Evolutionary conservation across 2,888 invertebrate species (phyloP).

Genomic region (Pediacus dermestoides): DNA sequence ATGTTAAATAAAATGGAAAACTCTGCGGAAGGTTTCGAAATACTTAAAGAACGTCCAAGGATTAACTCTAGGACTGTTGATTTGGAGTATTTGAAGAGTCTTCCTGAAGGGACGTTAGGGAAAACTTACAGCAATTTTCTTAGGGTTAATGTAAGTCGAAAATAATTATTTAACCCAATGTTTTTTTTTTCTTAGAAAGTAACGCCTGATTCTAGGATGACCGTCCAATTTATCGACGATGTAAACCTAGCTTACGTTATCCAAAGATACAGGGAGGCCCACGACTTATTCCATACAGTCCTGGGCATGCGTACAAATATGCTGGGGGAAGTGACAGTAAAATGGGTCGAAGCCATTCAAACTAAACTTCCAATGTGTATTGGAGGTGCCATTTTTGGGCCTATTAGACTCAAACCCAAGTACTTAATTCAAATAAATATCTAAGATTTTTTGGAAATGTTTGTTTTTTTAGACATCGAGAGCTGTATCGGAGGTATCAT

Average conservation of each 20-base stretch:
- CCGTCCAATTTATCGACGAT: conserved; percentile 90
- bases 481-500: conserved; percentile 70
- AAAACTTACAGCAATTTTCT: conserved; percentile 83
- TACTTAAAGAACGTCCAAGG: conserved; percentile 75
- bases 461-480: conserved; percentile 61
- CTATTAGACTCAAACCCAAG: conserved; percentile 74
- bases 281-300: conserved; percentile 90
- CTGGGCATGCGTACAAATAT: conserved; percentile 93
- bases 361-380: conserved; percentile 94
- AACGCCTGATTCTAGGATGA: conserved; percentile 85
- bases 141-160: conserved; percentile 55
- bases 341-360: conserved; percentile 97
- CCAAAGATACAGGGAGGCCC: conserved; percentile 95
- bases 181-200: conserved; percentile 53
- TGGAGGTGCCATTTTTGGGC: conserved; percentile 89
- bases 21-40: conserved; percentile 72
- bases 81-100: conserved; percentile 62
- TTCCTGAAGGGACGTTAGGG: conserved; percentile 83
- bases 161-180: conserved; percentile 9
- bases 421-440: conserved; percentile 10
- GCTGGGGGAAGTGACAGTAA: conserved; percentile 84
- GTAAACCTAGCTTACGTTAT: conserved; percentile 90
- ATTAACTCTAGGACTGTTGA: conserved; percentile 82
- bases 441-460: conserved; percentile 16
- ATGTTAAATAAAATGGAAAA: conserved; percentile 74